phyloP scores from a whole-genome alignment of 2,113 vertebrate genomes.

The Ophiodon elongatus region DNA sequence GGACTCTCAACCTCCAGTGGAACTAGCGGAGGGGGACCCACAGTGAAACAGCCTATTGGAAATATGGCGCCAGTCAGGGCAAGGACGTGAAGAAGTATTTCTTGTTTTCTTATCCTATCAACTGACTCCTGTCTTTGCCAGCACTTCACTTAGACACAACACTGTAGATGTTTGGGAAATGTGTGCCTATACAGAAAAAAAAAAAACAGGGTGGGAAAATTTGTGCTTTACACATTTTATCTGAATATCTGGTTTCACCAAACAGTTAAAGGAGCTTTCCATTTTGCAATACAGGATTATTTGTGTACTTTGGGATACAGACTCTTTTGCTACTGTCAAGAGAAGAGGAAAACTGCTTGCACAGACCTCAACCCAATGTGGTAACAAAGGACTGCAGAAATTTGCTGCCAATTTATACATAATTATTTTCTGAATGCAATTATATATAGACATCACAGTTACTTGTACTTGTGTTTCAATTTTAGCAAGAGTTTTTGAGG shows the following conservation, averaged over 20 bases:
- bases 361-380: slow-evolving; percentile 84
- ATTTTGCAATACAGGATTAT: slow-evolving; percentile 85
- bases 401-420: slow-evolving; percentile 83
- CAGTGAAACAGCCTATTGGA: slow-evolving; percentile 65
- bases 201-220: slow-evolving; percentile 79
- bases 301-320: slow-evolving; percentile 77
- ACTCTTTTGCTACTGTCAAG: slow-evolving; percentile 80
- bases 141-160: slow-evolving; percentile 99
- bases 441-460: slow-evolving; percentile 72
- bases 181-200: slow-evolving; percentile 86
- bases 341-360: slow-evolving; percentile 74
- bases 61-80: slow-evolving; percentile 79
- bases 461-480: slow-evolving; percentile 68
- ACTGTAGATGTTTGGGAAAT: slow-evolving; percentile 96
- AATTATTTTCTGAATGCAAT: slow-evolving; percentile 81
- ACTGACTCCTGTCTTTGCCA: slow-evolving; percentile 90
- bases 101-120: slow-evolving; percentile 77
- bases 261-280: slow-evolving; percentile 87
- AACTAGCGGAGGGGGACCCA: slow-evolving; percentile 66
- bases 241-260: slow-evolving; percentile 70
- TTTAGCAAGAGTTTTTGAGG: slow-evolving; percentile 62
- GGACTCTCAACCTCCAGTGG: slow-evolving; percentile 80
- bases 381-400: slow-evolving; percentile 82
- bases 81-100: slow-evolving; percentile 78
- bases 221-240: slow-evolving; percentile 78